Base-by-base conservation (phyloP, 2,797 vertebrate genomes). In the Urophycis tenuis region DNA sequence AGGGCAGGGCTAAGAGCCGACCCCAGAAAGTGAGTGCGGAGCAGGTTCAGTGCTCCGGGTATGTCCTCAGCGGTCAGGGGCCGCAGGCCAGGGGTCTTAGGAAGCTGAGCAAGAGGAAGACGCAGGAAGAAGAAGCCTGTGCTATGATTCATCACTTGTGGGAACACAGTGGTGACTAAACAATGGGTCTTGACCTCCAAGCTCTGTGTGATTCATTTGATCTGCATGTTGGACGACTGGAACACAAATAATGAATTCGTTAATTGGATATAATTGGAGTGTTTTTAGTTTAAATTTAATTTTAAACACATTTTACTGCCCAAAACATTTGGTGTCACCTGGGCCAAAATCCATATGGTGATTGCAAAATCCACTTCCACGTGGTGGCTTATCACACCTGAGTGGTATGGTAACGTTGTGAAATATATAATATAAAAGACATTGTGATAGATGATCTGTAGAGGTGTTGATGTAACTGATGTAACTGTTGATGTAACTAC, bases 61-160 rank as follows among this genome's bases (percentile, higher is more conserved):
- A 95, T 90, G 77, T 99, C 96, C 34, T 87, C 91, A 71, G 87
- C 87, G 39, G 92, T 94, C 96, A 98, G 96, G 0, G 93, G 88
- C 75, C 95, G 94, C 83, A 99, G 84, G 22, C 95, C 95, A 0
- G 89, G 29, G 0, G 94, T 95, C 89, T 95, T 97, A 49, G 94
- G 93, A 73, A 84, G 88, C 97, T 99, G 78, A 19, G 76, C 77
- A 71, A 72, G 25, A 72, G 33, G 53, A 1, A 0, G 77, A 3
- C n/a, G 60, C 25, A 73, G 8, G 39, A 17, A 45, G 2, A 75
- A 72, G 19, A 76, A n/a, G n/a, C n/a, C 14, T 29, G 5, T 3
- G 25, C 0, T 39, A 41, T 25, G n/a, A 1, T 17, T 30, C 9
- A 45, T 75, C 0, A 15, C 19, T 34, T 19, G 34, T 33, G 19